phyloP scores from a whole-genome alignment of 2,797 vertebrate species.

The Chloroceryle amazona region DNA sequence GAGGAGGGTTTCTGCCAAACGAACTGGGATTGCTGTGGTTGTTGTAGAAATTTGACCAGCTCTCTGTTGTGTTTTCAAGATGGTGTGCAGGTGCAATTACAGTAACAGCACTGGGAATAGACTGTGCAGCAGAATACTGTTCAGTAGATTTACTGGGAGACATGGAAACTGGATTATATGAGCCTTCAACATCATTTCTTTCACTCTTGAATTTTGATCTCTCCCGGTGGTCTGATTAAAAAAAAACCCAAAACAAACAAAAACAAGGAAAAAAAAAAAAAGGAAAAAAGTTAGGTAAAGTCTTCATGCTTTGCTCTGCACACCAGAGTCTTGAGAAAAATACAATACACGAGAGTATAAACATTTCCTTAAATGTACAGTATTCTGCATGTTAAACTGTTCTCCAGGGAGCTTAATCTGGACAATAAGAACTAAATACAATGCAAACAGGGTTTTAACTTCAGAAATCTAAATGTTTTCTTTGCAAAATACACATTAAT shows the following conservation, averaged over 20 bases:
- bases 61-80: conserved; percentile 96
- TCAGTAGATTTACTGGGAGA: conserved; percentile 80
- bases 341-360: neutral
- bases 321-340: neutral
- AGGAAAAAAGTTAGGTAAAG: neutral
- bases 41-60: conserved; percentile 94
- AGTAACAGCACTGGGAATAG: conserved; percentile 88
- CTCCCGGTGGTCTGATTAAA: conserved; percentile 89
- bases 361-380: neutral
- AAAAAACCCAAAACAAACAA: neutral
- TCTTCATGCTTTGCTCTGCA: neutral
- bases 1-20: conserved; percentile 86
- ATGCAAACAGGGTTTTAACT: neutral
- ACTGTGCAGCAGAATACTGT: conserved; percentile 86
- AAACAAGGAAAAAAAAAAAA: neutral
- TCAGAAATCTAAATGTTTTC: neutral
- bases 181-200: conserved; percentile 88
- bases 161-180: conserved; percentile 84
- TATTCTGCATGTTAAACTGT: neutral
- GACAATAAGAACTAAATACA: neutral
- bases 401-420: neutral
- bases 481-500: neutral
- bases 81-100: conserved; percentile 91
- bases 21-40: conserved; percentile 88
- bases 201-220: conserved; percentile 95